Base-by-base conservation (phyloP, 1,140 invertebrate genomes). In the Drosophila virilis region DNA sequence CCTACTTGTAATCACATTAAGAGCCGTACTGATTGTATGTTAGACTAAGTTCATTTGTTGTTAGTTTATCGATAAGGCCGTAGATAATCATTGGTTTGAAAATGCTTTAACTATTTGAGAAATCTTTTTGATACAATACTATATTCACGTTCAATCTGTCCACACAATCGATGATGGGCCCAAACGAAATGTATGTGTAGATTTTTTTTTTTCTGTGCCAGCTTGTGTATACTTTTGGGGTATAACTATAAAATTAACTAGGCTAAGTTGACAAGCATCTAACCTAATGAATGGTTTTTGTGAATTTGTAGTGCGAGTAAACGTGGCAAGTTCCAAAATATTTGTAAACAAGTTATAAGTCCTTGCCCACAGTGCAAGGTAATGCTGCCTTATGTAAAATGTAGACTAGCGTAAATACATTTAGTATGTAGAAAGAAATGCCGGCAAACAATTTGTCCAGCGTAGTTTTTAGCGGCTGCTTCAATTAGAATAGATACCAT, bases 361-460 rank as follows among this genome's bases (percentile, higher is more conserved):
- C 45, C 32, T 61, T 54, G 67, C 50, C 50, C 51, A 54, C 38
- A 13, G 43, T 32, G 67, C 58, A 70, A 58, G 52, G 66, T 73
- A 73, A 73, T 88, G 84, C 84, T 88, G 84, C 84, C 84, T 88
- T 88, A 78, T 88, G 84, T 88, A 88, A 88, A 88, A 88, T 88
- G 77, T 57, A 85, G 75, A 43, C 22, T 54, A 42, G n/a, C 5
- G 28, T 50, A 37, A 22, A 37, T 10, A 12, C 42, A 22, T 33
- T 43, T 35, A 51, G 8, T 28, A 66, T 64, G 48, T 78, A 74
- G 74, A 65, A 76, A 83, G 67, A 61, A 61, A 68, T 70, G 54
- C 52, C 65, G 40, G 8, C 40, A 59, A 67, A 52, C 9, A 22
- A 28, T 52, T 51, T 68, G 46, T 68, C 43, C 17, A 58, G 37